Evolutionary conservation across 2,888 invertebrate genomes (phyloP), one percentile per base, ranked within the genome.

Genomic region (Melinaea menophilus): DNA sequence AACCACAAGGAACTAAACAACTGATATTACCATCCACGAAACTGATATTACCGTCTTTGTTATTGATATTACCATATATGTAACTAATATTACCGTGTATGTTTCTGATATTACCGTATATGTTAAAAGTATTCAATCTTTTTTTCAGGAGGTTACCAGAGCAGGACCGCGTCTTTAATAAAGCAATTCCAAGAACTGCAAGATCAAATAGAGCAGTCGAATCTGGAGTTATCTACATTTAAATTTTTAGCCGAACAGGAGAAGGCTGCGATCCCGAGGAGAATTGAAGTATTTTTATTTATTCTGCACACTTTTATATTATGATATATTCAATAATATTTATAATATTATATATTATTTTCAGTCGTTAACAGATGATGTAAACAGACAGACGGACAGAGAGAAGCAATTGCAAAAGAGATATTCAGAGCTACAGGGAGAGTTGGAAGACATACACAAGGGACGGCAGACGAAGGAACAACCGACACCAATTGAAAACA

Each of bases 121-220:
- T 41, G 33, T 7, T 13, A 55, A 46, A 54, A 31, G 35, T 5
- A 31, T 13, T 55, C 31, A n/a, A 2, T 41, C 41, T 46, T 51
- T 33, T 34, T 9, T 64, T 46, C 64, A 88, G 88, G 88, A 71
- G 91, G 91, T 54, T 91, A 89, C 70, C 90, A 90, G 75, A 90
- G 90, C 70, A 75, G 90, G 61, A 95, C 97, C 1, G 97, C 98
- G 74, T 95, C 95, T 1, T 88, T 98, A 33, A 93, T 96, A 33
- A 98, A 98, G 84, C 98, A 97, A 79, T 92, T 96, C 68, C 95
- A 95, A 74, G 97, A 97, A 78, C 86, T 97, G 13, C 94, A 95
- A 77, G 97, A 98, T 69, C 98, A 98, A 81, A 94, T 96, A 59
- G 99, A 99, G 78, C 96, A 97, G 79, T 94, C 96, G 5, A 93